A percentile compares a stretch with the other conserved stretches of the same genome.
Evolutionary conservation across 2,113 vertebrate species (phyloP).

Genomic region (Oreochromis niloticus): DNA sequence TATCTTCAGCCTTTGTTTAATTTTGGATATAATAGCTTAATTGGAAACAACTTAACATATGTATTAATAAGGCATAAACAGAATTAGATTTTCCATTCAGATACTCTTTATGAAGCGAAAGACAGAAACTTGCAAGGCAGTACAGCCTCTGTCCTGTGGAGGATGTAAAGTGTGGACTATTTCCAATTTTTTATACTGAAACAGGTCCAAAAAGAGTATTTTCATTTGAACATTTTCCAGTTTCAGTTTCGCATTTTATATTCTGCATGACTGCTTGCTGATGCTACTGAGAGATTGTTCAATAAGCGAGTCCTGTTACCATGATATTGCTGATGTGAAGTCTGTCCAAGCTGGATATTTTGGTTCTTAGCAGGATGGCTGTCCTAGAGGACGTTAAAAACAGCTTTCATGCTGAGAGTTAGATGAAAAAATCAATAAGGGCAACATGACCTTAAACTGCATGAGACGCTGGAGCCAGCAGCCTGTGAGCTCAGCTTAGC

Average conservation of each 20-base stretch:
- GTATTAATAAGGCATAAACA: background rate
- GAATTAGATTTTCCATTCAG: background rate
- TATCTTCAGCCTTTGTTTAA: background rate
- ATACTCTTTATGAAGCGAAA: background rate
- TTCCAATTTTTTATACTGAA: background rate
- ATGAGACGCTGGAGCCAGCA: background rate
- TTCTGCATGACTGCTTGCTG: background rate
- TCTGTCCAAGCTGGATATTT: background rate
- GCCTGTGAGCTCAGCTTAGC: background rate
- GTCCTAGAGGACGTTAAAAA: background rate
- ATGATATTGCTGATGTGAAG: background rate
- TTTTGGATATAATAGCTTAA: background rate
- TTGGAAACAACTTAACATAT: background rate
- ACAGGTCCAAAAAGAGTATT: background rate
- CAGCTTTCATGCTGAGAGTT: background rate
- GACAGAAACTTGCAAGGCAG: background rate
- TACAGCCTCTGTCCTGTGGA: background rate
- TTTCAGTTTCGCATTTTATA: background rate
- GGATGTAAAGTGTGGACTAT: background rate
- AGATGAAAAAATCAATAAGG: background rate
- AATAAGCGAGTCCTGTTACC: background rate
- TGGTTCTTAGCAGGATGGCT: background rate
- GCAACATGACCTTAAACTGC: background rate
- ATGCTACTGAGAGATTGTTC: background rate
- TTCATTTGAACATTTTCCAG: background rate